Evolutionary conservation across 2,113 vertebrate genomes (phyloP).

Genomic region (Brachypteracias leptosomus): DNA sequence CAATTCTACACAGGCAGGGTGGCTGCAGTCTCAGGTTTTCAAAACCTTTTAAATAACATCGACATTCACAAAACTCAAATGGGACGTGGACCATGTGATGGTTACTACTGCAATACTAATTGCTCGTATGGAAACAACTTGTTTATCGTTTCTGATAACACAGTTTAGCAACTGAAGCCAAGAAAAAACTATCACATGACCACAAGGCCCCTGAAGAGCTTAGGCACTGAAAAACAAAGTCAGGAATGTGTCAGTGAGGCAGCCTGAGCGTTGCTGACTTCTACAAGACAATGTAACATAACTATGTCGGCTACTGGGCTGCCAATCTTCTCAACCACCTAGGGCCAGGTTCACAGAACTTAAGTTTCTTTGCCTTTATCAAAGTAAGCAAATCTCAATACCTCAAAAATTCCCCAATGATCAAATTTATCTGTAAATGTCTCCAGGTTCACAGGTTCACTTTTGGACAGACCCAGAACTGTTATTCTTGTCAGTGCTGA

Average conservation of each 20-base stretch:
- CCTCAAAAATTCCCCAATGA: background rate
- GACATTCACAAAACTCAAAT: background rate
- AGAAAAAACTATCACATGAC: background rate
- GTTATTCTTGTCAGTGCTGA: background rate
- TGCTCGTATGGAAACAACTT: background rate
- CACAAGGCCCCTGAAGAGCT: background rate
- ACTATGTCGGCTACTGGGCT: background rate
- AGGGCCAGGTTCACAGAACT: background rate
- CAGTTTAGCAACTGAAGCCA: slow-evolving; percentile 4
- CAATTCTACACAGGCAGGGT: background rate
- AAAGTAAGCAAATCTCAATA: background rate
- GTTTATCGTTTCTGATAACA: background rate
- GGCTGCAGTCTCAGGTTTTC: background rate
- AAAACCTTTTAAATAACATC: background rate
- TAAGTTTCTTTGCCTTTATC: background rate
- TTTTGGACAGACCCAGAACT: background rate
- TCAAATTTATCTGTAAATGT: background rate
- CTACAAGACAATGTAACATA: background rate
- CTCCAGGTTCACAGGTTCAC: background rate
- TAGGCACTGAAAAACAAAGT: background rate
- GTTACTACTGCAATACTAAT: background rate
- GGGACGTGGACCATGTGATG: fast-evolving
- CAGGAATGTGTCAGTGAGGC: background rate
- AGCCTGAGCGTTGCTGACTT: background rate
- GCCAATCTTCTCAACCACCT: background rate